These are phyloP conservation scores for Anas bernieri DNA, from an alignment of 2,797 vertebrate genomes.

Conservation along the genomic window DNA sequence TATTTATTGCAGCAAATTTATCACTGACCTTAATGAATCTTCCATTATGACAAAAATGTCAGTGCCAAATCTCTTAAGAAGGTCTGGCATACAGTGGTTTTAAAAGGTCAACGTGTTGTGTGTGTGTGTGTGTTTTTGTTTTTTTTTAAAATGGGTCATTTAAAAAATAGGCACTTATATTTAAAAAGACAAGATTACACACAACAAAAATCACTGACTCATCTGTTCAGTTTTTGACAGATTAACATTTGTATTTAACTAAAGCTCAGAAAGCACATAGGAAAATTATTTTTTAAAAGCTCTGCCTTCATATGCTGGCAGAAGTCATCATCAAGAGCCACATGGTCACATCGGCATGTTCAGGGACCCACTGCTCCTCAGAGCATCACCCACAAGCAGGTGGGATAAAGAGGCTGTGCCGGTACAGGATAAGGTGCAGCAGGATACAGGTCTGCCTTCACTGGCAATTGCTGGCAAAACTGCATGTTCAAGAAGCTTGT, in stretches of 20 bases:
- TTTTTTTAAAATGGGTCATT: constrained; percentile 41
- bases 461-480: background rate
- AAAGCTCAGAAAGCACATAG: background rate
- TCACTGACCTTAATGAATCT: constrained; percentile 75
- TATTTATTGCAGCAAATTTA: constrained; percentile 74
- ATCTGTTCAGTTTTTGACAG: background rate
- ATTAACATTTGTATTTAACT: background rate
- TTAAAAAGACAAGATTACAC: constrained; percentile 38
- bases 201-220: background rate
- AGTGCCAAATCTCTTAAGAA: constrained; percentile 73
- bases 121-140: background rate
- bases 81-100: constrained; percentile 49
- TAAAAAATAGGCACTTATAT: constrained; percentile 20
- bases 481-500: background rate
- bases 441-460: background rate
- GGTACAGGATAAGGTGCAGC: fast-evolving
- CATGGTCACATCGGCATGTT: background rate
- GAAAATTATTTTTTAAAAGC: background rate
- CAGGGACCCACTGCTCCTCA: fast-evolving
- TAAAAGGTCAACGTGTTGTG: constrained; percentile 58
- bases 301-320: background rate
- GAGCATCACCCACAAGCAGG: background rate
- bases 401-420: fast-evolving
- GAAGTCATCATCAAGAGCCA: background rate
- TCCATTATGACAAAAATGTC: constrained; percentile 71